These are phyloP conservation scores for Petromus typicus DNA, from an alignment of 2,113 vertebrate species.

Conservation along the genomic window DNA sequence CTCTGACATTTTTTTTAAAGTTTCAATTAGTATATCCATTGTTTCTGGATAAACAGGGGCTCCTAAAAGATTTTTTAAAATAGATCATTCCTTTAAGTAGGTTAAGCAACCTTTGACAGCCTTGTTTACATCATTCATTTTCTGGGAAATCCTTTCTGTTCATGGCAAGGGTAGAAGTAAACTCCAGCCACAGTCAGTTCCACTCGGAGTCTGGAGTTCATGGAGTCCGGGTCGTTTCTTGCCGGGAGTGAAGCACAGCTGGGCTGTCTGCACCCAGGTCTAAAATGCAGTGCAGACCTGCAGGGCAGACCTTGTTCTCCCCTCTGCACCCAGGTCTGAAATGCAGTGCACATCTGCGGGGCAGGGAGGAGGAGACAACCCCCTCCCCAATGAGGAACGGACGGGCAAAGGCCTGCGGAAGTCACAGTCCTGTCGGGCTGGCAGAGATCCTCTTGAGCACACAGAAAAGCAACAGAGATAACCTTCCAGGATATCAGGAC, in stretches of 20 bases:
- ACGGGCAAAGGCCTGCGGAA: too few relatives aligned
- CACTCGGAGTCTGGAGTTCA: not conserved
- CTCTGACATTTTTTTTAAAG: constrained; percentile 7
- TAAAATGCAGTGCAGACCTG: not conserved
- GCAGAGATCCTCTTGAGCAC: not conserved
- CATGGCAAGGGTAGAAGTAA: not conserved
- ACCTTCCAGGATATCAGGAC: not conserved
- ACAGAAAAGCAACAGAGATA: not conserved
- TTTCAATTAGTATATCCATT: constrained; percentile 65
- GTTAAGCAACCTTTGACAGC: constrained; percentile 51
- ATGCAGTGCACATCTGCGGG: too few relatives aligned
- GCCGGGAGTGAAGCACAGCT: not conserved
- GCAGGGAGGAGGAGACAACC: too few relatives aligned
- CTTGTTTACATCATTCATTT: constrained; percentile 59
- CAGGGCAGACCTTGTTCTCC: too few relatives aligned
- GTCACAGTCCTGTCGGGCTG: not conserved
- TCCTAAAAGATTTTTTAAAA: constrained; percentile 70
- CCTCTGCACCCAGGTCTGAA: too few relatives aligned
- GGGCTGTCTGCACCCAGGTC: not conserved
- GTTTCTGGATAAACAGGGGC: constrained; percentile 63
- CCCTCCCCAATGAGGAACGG: too few relatives aligned
- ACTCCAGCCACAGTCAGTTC: not conserved
- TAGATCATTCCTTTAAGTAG: constrained; percentile 69
- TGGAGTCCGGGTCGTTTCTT: not conserved
- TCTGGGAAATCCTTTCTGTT: constrained; percentile 52